phyloP scores from a whole-genome alignment of 2,888 invertebrate species.

The Ptychoptera albimana region DNA sequence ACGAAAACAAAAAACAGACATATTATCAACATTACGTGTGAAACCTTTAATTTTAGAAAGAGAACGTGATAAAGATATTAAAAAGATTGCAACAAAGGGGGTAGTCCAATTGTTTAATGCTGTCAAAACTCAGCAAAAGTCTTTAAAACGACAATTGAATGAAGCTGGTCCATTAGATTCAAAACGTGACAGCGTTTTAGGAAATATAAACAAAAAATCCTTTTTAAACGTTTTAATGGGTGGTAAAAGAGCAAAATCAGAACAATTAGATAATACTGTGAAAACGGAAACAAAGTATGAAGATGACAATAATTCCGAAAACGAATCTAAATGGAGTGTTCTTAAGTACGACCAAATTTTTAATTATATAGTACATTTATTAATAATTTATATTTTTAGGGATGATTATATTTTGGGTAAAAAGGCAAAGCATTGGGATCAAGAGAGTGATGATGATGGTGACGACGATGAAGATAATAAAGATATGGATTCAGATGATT shows the following conservation, averaged over 20 bases:
- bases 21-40: conserved; percentile 40
- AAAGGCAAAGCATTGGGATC: conserved; percentile 85
- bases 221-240: conserved; percentile 71
- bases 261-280: conserved; percentile 30
- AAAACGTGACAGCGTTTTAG: conserved; percentile 58
- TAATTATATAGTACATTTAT: conserved; percentile 5
- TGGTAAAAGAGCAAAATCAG: conserved; percentile 36
- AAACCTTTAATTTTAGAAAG: conserved; percentile 64
- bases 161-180: conserved; percentile 59
- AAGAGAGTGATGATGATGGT: conserved; percentile 40
- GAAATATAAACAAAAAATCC: conserved; percentile 51
- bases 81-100: conserved; percentile 80
- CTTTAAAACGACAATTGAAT: conserved; percentile 50
- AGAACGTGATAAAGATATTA: conserved; percentile 57
- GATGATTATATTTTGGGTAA: conserved; percentile 85
- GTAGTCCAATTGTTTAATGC: conserved; percentile 89
- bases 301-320: conserved; percentile 25
- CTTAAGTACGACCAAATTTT: conserved; percentile 28
- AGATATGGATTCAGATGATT: conserved; percentile 12
- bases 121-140: conserved; percentile 70
- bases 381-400: conserved; percentile 24
- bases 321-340: conserved; percentile 43
- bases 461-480: conserved; percentile 31
- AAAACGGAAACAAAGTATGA: conserved; percentile 35
- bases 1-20: conserved; percentile 9